Base-by-base conservation (phyloP, 1,140 invertebrate genomes). In the Tribolium madens region DNA sequence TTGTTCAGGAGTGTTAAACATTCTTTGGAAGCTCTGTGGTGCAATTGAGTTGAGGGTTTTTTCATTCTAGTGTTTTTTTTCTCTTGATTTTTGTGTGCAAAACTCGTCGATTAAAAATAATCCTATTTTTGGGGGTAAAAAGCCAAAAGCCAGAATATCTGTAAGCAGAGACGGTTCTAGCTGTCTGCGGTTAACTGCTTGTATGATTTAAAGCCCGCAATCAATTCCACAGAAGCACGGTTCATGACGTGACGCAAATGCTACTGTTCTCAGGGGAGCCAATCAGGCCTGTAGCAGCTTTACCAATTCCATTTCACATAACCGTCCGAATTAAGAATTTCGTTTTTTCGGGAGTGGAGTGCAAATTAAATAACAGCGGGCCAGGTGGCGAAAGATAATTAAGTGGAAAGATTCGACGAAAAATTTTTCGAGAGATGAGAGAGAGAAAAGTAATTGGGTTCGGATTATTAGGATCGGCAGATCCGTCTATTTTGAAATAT, bases 161-260 rank as follows among this genome's bases (percentile, higher is more conserved):
- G 57, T 78, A 80, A 76, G 74, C 71, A 47, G 60, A 76, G 73
- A 68, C 72, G 73, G 57, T 77, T 69, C 78, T 71, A 73, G 47
- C 80, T 77, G 80, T 81, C 77, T 78, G 80, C 80, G 81, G 80
- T 79, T 82, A 82, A 81, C 80, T 81, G 81, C 79, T 81, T 71
- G 70, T 82, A 82, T 82, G 81, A 82, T 82, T 82, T 82, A 82
- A 71, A 73, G 79, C 74, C 64, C 76, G 80, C 81, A 80, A 82
- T 82, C 81, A 82, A 82, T 82, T 82, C 79, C 76, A 53, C 26
- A 75, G 73, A 73, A 78, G 74, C 64, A 52, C 79, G 78, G 76
- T 78, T 79, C 78, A 76, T 82, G 81, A 82, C 81, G 78, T 82
- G 80, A 82, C 81, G 81, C 79, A 82, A 82, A 82, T 81, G 81